Evolutionary conservation across 2,113 vertebrate genomes (phyloP).

Genomic region (Myotis yumanensis): DNA sequence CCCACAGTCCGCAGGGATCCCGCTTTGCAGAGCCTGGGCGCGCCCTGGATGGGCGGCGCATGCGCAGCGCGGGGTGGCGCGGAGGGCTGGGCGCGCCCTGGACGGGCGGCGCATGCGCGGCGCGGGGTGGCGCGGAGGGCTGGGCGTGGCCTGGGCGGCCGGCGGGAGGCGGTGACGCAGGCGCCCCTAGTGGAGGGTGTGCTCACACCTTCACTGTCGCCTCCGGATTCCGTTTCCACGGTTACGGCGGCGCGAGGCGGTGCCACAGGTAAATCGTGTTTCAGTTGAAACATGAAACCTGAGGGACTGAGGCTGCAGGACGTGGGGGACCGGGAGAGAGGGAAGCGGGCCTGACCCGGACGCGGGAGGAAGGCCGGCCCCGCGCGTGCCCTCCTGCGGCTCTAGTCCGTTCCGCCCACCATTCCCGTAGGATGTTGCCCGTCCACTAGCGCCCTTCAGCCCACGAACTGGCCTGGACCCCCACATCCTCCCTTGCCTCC

Average conservation of each 20-base stretch:
- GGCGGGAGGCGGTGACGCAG: not conserved
- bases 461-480: not conserved
- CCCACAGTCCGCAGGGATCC: accelerated
- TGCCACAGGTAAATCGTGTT: not conserved
- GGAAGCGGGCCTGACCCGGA: too few species aligned
- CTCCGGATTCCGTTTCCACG: not conserved
- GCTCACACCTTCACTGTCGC: accelerated
- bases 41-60: not conserved
- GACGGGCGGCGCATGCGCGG: not conserved
- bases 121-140: not conserved
- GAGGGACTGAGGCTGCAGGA: not conserved
- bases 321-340: not conserved
- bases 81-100: accelerated
- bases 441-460: not conserved
- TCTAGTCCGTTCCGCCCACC: too few species aligned
- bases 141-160: not conserved
- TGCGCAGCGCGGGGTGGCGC: not conserved
- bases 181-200: not conserved
- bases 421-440: not conserved
- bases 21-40: accelerated
- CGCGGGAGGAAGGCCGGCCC: not conserved
- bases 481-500: not conserved
- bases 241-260: not conserved
- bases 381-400: not conserved
- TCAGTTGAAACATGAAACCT: not conserved